Conservation (phyloP, 2,888 invertebrate species). For the Thumatha senex region DNA sequence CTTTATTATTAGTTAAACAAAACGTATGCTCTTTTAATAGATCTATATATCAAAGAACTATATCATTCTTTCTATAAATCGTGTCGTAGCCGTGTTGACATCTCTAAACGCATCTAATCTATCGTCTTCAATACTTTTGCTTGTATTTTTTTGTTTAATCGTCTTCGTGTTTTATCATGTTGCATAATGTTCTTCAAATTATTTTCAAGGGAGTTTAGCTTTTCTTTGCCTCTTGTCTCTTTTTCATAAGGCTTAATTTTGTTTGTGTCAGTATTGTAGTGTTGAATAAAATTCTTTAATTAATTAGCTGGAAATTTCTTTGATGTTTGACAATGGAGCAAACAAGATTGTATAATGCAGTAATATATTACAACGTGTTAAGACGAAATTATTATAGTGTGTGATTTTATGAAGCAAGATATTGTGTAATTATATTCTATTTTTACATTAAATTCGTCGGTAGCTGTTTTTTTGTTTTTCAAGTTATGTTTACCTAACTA, state of each 20-base stretch:
- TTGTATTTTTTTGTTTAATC: slow-evolving; percentile 37
- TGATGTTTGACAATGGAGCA: slow-evolving; percentile 38
- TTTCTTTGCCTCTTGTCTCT: slow-evolving; percentile 17
- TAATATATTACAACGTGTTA: slow-evolving; percentile 29
- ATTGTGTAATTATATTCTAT: slow-evolving; percentile 8
- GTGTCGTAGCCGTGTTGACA: slow-evolving; percentile 29
- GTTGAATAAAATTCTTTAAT: slow-evolving; percentile 44
- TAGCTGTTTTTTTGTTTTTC: slow-evolving; percentile 15
- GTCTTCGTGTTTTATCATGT: slow-evolving; percentile 43
- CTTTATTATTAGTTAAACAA: too few species aligned
- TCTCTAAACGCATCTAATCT: slow-evolving; percentile 18
- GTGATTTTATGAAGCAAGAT: slow-evolving; percentile 23
- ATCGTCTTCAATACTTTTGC: slow-evolving; percentile 46
- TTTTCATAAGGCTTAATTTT: slow-evolving; percentile 14
- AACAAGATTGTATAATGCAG: slow-evolving; percentile 30
- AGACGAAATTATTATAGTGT: slow-evolving; percentile 34
- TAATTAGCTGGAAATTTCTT: slow-evolving; percentile 43
- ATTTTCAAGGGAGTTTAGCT: slow-evolving; percentile 23
- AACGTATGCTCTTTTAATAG: too few species aligned
- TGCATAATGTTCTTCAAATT: slow-evolving; percentile 39
- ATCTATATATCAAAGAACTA: too few species aligned
- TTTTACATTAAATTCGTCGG: slow-evolving; percentile 18
- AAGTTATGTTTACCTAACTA: neutral
- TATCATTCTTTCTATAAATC: slow-evolving; percentile 6
- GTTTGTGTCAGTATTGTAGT: slow-evolving; percentile 19